Base-by-base conservation (phyloP, 2,888 invertebrate genomes). In the Hemicrepidius hirtus region DNA sequence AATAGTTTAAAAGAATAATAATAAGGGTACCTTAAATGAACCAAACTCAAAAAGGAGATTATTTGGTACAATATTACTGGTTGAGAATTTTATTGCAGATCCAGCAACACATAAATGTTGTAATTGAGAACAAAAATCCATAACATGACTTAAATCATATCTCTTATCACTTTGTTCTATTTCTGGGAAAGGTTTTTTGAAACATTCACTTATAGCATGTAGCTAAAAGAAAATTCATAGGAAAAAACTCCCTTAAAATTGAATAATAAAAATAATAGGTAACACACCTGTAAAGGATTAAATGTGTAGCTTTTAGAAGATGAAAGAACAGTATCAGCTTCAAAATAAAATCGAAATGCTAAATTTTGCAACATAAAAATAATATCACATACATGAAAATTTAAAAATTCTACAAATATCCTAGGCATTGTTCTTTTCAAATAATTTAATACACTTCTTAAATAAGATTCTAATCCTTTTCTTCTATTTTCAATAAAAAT, bases 371-470 rank as follows among this genome's bases (percentile, higher is more conserved):
- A 87, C 77, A 98, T 87, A 83, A 95, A 97, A 82, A 93, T 93
- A 78, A 97, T 94, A 86, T 98, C 98, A 87, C 97, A 98, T 80
- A 93, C 87, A 84, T 96, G 94, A 80, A 98, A 94, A 82, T 97
- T 92, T 71, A 98, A 88, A 87, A 98, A 98, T 74, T 93, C 90
- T 0, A 95, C 93, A 78, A 97, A 89, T 71, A 91, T 91, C 75
- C 92, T 90, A 0, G 97, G 97, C 90, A 97, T 91, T 0, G 93
- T 91, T 78, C 93, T 90, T 76, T 92, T 93, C 75, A 96, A 88
- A 82, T 93, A 93, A 75, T 90, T 91, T 57, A 97, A 90, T 10
- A 96, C 89, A 77, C 92, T 92, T 81, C 91, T 92, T 57, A 98
- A 88, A 86, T 98, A 98, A 59, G 90, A 89, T 85, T 96, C 94